Evolutionary conservation across 2,797 vertebrate species (phyloP), one percentile per base, ranked within the genome.

Genomic region (Picus viridis): DNA sequence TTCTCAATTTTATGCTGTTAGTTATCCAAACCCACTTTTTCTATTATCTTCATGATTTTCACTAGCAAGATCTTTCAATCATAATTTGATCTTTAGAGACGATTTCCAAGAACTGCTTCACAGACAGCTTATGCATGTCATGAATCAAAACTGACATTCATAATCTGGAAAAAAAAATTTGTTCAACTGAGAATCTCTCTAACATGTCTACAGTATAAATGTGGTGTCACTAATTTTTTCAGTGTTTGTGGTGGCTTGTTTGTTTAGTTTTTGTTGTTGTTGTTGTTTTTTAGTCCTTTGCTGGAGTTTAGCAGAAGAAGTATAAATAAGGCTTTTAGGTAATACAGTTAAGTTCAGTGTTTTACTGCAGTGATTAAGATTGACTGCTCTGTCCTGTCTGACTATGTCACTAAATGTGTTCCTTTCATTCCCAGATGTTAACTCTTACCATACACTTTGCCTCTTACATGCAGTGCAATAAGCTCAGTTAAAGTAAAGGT

Each of bases 381-480:
- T 34, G 29, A 76, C 29, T 76, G 62, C 32, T 89, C 74, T 86
- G 5, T 81, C 77, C 34, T 70, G 41, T 73, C 57, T 58, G 69
- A 43, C 87, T 77, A 16, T 62, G 26, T 72, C 0, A 1, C 16
- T 70, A 76, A 77, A 68, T 92, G 54, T 41, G 92, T 88, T 83
- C 23, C 58, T 95, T 95, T 89, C 77, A 51, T 86, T 95, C 68
- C 30, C 49, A 93, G 51, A 90, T 88, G 32, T 81, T 89, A 93
- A 76, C 94, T 93, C 86, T 93, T 96, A 83, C 90, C 84, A 39
- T 93, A 75, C 57, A 41, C 76, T 95, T 95, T 94, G 70, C 74
- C n/a, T 96, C 86, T 90, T 90, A 76, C 36, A 86, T 39, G 47
- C 16, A 2, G 16, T 95, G 73, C 81, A 88, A 95, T 96, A 96